Conservation (phyloP, 2,888 invertebrate species). For the Phytoseiulus persimilis region DNA sequence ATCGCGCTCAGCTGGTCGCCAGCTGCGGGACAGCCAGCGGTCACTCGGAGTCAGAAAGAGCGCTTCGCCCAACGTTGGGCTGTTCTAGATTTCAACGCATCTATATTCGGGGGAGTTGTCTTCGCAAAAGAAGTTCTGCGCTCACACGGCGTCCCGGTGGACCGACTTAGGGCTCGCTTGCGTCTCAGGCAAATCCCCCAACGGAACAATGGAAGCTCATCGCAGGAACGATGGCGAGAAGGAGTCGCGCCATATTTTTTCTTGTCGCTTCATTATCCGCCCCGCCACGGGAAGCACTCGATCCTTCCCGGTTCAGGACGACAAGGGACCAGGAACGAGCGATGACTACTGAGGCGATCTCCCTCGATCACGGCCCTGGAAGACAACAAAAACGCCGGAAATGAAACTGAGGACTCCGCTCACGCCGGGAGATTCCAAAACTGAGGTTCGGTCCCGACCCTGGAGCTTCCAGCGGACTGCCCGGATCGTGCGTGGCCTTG, state of each 20-base stretch:
- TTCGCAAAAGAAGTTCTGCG: not conserved
- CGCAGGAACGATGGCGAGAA: not conserved
- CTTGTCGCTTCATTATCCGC: not conserved
- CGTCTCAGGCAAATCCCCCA: not conserved
- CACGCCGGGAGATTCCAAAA: not conserved
- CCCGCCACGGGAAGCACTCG: not conserved
- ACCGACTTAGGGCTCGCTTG: not conserved
- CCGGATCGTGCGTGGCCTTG: no score
- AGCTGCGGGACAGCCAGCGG: not conserved
- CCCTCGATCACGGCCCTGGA: not conserved
- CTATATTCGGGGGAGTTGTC: not conserved
- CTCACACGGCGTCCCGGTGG: not conserved
- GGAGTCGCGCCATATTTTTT: not conserved
- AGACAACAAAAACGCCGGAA: not conserved
- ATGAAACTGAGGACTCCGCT: not conserved
- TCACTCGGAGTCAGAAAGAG: not conserved
- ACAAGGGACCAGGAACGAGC: not conserved
- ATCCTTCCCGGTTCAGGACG: not conserved
- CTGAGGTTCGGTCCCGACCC: no score
- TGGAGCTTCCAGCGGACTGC: no score
- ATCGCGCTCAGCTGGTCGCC: not conserved
- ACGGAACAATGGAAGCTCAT: not conserved
- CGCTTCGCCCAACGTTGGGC: not conserved
- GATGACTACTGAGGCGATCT: not conserved
- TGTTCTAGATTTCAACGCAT: not conserved